Base-by-base conservation (phyloP, 2,113 vertebrate species). In the Chauna torquata region DNA sequence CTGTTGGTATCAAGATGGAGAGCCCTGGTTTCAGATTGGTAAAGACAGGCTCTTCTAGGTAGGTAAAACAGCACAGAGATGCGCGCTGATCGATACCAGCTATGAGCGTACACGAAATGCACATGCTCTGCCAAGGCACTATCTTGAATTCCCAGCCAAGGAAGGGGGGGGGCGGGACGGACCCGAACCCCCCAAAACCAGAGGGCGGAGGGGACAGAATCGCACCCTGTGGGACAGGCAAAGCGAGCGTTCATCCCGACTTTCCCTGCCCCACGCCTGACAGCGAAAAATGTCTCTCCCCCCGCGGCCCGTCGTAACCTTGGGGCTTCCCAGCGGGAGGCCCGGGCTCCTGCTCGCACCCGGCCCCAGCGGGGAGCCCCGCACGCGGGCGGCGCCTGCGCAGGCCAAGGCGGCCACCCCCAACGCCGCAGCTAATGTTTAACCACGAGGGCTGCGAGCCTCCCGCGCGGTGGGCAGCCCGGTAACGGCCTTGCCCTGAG, bases 101-200 rank as follows among this genome's bases (percentile, higher is more conserved):
- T 28, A 7, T 1, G 6, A 4, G 27, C 24, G 15, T 8, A 4
- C 0, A 2, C 23, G 6, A 3, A 6, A 6, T 2, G 7, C 89
- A 27, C 40, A 64, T 17, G 82, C n/a, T 44, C 58, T 1, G 11
- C 78, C 34, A 11, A 9, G 30, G 62, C 72, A 72, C 70, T 83
- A 78, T 85, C 86, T 92, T 82, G 64, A 55, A 50, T 30, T 16
- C 69, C 40, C 45, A 28, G 32, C 11, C 20, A 38, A 47, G 27
- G 4, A 34, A 28, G 82, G 81, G 62, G 42, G 38, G 42, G 47
- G 11, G 8, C 20, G 40, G 32, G 15, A 10, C 5, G 4, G 50
- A 4, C 27, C 8, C 15, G 3, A 8, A 12, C 45, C 9, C 54
- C 38, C 13, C 4, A 2, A 18, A 42, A 3, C 16, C 3, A 32